Evolutionary conservation across 2,888 invertebrate genomes (phyloP).

Genomic region (Melolontha melolontha): DNA sequence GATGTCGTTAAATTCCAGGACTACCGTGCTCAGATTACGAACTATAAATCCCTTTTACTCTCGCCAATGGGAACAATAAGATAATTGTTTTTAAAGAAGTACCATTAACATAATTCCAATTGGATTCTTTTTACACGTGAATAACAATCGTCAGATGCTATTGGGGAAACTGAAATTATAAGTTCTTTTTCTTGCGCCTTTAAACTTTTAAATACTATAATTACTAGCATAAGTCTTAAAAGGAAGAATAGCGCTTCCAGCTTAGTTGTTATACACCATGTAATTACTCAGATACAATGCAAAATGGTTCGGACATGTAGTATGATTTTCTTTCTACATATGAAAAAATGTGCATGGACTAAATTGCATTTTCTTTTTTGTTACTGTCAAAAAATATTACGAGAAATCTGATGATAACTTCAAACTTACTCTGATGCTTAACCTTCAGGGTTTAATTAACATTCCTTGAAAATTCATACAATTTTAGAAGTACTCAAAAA

Average conservation of each 20-base stretch:
- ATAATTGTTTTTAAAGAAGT: slow-evolving; percentile 30
- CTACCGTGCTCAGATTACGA: slow-evolving; percentile 52
- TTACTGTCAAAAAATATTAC: no score
- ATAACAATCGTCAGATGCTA: slow-evolving; percentile 1
- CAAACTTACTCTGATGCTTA: no score
- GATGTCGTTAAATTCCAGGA: slow-evolving; percentile 48
- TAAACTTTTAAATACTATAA: slow-evolving; percentile 8
- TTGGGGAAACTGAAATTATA: not conserved
- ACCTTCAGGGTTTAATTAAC: no score
- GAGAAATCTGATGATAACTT: no score
- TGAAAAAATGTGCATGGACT: no score
- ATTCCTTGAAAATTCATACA: no score
- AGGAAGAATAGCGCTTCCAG: slow-evolving; percentile 7
- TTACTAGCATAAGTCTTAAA: slow-evolving; percentile 1
- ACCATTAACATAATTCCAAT: not conserved
- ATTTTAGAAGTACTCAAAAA: no score
- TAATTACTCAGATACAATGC: not conserved
- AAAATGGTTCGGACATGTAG: no score
- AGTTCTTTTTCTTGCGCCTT: slow-evolving; percentile 1
- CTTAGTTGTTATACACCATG: slow-evolving; percentile 1
- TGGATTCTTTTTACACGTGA: slow-evolving; percentile 1
- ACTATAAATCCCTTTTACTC: slow-evolving; percentile 48
- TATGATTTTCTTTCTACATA: no score
- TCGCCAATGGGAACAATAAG: slow-evolving; percentile 30
- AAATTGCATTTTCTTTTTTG: no score